Evolutionary conservation across 2,797 vertebrate species (phyloP), one percentile per base, ranked within the genome.

Genomic region (Sebastes paucispinis): DNA sequence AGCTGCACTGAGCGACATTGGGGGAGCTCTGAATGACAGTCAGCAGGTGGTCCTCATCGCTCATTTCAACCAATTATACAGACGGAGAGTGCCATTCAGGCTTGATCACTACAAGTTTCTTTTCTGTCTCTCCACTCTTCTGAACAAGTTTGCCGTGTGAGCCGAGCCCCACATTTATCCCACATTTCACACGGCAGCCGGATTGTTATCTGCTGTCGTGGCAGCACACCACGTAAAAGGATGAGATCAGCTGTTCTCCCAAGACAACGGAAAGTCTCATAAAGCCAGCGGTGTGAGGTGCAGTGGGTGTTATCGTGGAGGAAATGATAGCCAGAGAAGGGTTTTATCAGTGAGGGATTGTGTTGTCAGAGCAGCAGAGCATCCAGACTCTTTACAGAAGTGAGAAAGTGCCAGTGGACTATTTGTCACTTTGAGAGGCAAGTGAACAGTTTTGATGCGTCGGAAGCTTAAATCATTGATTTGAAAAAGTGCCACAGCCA

Each of bases 1-100:
- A 69, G 29, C 29, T 36, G 67, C 29, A 55, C 68, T 64, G 63
- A 79, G 50, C 76, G 59, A 89, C 83, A 68, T 18, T 72, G 73
- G 78, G 36, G 87, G 79, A 75, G 66, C 72, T 67, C 60, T 87
- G 88, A 88, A 82, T 85, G 89, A 73, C 82, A 73, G 80, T 83
- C 90, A 91, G 85, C 91, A 90, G 93, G 91, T 86, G 89, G 88
- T 70, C 88, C 74, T 83, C 80, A 73, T 43, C 65, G 83, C 89
- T 92, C 76, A 68, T 93, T 93, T 92, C 85, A 91, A 81, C 85
- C 91, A 94, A 92, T 95, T 94, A 93, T 85, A 75, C 82, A 84
- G 85, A 86, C 24, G 69, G 73, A 62, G 81, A 80, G 80, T 57
- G 64, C 68, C 50, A 74, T 90, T 88, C 88, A 88, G 69, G 29